phyloP scores from a whole-genome alignment of 2,113 vertebrate species.

The Blennius ocellaris region DNA sequence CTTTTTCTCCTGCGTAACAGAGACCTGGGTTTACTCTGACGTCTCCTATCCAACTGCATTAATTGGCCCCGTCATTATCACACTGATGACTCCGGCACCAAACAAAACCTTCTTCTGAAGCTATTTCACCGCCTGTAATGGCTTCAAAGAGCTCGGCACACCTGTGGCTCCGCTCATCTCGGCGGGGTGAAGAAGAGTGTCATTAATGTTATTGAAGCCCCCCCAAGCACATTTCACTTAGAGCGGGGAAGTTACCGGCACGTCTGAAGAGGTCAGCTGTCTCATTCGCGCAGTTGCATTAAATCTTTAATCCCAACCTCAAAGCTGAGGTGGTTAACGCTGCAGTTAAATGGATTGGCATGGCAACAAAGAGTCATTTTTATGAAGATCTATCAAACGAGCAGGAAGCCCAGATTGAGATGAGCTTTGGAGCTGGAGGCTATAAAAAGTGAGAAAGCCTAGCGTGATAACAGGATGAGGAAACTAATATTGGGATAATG shows the following conservation, averaged over 20 bases:
- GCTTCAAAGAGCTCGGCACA: slow-evolving; percentile 42
- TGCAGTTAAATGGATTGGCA: neutral
- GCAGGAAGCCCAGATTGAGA: neutral
- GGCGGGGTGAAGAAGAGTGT: neutral
- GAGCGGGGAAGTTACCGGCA: neutral
- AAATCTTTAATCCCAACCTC: slow-evolving; percentile 11
- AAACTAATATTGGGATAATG: too few relatives aligned
- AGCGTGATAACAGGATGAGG: too few relatives aligned
- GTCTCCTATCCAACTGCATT: slow-evolving; percentile 7
- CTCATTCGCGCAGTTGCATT: slow-evolving; percentile 2
- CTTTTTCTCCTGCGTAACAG: neutral
- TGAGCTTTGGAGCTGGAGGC: neutral
- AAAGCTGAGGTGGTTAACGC: neutral
- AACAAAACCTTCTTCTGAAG: slow-evolving; percentile 17
- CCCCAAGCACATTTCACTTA: neutral
- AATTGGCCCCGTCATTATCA: slow-evolving; percentile 10
- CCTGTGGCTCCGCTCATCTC: slow-evolving; percentile 20
- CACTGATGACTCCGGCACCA: neutral
- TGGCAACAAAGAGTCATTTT: neutral
- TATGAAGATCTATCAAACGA: neutral
- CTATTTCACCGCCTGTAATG: slow-evolving; percentile 3
- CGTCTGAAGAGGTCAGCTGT: slow-evolving; percentile 6
- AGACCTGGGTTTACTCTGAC: slow-evolving; percentile 2
- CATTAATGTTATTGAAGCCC: slow-evolving; percentile 23
- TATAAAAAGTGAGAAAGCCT: too few relatives aligned